phyloP scores from a whole-genome alignment of 2,888 invertebrate species.

The Acanthosepion lycidas region DNA sequence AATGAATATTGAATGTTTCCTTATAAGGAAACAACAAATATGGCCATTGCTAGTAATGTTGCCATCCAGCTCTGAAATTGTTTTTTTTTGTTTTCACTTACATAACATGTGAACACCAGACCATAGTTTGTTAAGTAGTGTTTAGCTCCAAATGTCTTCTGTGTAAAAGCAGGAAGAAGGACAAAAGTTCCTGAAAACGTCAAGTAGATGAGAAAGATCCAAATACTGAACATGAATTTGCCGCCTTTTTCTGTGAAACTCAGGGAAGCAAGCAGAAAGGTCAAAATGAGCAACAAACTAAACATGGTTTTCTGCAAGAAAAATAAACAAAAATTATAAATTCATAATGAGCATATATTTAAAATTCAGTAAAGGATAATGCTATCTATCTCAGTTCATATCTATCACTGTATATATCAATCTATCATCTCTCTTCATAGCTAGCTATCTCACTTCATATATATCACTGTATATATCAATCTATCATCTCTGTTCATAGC shows the following conservation, averaged over 20 bases:
- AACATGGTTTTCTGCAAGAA: constrained; percentile 58
- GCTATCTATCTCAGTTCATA: too few species aligned
- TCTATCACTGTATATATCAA: too few species aligned
- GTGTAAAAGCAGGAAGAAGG: constrained; percentile 72
- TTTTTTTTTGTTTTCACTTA: constrained; percentile 52
- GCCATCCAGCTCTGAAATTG: too few species aligned
- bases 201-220: constrained; percentile 71
- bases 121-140: constrained; percentile 72
- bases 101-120: constrained; percentile 68
- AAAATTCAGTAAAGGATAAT: too few species aligned
- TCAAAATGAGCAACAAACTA: constrained; percentile 55
- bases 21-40: too few species aligned
- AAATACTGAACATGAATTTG: constrained; percentile 66
- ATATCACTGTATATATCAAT: too few species aligned
- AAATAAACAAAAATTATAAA: not conserved
- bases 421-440: too few species aligned
- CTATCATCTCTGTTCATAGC: too few species aligned
- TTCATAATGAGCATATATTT: too few species aligned
- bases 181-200: constrained; percentile 72
- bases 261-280: constrained; percentile 59
- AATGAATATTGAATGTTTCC: too few species aligned
- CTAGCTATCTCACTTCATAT: too few species aligned
- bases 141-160: constrained; percentile 71
- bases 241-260: constrained; percentile 62
- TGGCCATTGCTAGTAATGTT: too few species aligned